Conservation (phyloP, 2,113 vertebrate species). For the Forbesichthys agassizii region DNA sequence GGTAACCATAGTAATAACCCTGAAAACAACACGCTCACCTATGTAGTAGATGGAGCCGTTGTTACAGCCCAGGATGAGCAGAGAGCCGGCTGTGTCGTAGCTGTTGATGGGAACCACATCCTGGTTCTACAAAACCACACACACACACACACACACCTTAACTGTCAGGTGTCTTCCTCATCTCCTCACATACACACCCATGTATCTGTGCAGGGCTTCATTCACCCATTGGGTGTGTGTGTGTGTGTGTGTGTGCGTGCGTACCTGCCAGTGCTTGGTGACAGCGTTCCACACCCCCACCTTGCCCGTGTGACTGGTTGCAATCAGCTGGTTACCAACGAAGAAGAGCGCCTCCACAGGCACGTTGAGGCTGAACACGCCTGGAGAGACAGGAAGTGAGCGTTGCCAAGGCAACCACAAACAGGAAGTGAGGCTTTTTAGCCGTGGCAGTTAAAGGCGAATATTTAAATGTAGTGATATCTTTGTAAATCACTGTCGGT, state of each 20-base stretch:
- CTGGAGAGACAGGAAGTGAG: constrained; percentile 51
- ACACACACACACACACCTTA: background rate
- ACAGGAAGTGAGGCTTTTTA: too few species aligned
- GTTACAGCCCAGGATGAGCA: constrained; percentile 90
- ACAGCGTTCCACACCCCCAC: constrained; percentile 94
- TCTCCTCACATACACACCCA: background rate
- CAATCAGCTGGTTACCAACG: constrained; percentile 91
- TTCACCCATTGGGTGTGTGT: too few species aligned
- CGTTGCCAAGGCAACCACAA: too few species aligned
- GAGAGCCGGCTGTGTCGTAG: constrained; percentile 89
- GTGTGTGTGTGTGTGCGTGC: too few species aligned
- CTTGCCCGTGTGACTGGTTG: constrained; percentile 90
- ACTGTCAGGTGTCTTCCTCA: background rate
- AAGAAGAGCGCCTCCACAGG: constrained; percentile 91
- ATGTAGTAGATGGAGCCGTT: constrained; percentile 94
- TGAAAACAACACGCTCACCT: constrained; percentile 64
- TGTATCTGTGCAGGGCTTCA: too few species aligned
- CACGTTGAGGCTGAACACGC: constrained; percentile 88
- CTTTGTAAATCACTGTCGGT: too few species aligned
- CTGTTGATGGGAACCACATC: constrained; percentile 93
- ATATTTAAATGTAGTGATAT: too few species aligned
- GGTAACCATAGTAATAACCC: too few species aligned
- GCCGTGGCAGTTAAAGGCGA: too few species aligned
- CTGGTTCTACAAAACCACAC: constrained; percentile 78
- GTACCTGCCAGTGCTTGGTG: constrained; percentile 85